Evolutionary conservation across 2,113 vertebrate genomes (phyloP).

Genomic region (Tupaia tana): DNA sequence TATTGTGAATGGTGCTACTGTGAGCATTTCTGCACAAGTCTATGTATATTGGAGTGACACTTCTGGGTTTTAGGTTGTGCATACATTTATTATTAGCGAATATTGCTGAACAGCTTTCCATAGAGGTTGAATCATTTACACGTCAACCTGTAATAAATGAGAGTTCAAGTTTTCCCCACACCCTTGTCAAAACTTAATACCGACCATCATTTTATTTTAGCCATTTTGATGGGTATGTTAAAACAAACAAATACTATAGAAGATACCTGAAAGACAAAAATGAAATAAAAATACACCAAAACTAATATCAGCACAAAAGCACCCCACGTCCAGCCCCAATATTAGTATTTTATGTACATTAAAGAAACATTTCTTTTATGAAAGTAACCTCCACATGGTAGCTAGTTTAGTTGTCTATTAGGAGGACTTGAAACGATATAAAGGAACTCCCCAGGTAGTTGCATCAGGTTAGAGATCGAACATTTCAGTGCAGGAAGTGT

Average conservation of each 20-base stretch:
- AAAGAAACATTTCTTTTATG: background rate
- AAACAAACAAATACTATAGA: background rate
- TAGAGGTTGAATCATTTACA: background rate
- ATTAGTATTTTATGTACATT: background rate
- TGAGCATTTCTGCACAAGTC: background rate
- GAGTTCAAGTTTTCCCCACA: background rate
- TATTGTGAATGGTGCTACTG: background rate
- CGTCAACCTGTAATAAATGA: background rate
- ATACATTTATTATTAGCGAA: background rate
- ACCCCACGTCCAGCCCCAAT: too few relatives aligned
- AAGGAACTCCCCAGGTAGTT: background rate
- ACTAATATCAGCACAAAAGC: background rate
- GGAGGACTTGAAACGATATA: background rate
- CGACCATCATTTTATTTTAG: constrained; percentile 37
- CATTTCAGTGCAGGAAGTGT: background rate
- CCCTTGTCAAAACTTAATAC: constrained; percentile 18
- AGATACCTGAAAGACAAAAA: background rate
- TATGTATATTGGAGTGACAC: background rate
- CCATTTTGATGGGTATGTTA: background rate
- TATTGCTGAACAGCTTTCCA: background rate
- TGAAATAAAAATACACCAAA: background rate
- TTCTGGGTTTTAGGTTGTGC: background rate
- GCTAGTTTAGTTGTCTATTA: background rate
- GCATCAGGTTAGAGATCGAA: background rate
- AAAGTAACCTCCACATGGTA: background rate